Evolutionary conservation across 37 sponge, comb jelly and placozoan genomes (phyloP).

Genomic region (Halisarca cf. caerulea): DNA sequence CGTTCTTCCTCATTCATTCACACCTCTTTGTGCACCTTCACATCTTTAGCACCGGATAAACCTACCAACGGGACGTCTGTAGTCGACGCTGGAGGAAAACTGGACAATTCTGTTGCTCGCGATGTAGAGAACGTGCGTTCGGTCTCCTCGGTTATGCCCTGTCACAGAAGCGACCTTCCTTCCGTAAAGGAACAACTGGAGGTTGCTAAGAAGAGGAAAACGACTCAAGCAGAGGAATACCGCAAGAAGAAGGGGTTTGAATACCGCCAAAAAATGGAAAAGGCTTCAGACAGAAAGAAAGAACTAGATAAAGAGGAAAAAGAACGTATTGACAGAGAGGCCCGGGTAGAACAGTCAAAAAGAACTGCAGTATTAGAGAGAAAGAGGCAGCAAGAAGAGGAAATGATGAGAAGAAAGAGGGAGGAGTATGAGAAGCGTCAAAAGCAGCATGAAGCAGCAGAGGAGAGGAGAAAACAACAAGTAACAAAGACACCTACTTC

Average conservation of each 20-base stretch:
- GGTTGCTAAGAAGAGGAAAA: neutral
- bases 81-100: no score
- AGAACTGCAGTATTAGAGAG: slow-evolving; percentile 5
- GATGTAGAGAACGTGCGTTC: neutral
- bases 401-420: neutral
- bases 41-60: no score
- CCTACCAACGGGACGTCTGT: no score
- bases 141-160: neutral
- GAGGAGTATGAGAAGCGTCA: neutral
- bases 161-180: slow-evolving; percentile 4
- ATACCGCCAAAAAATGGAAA: neutral
- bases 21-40: no score
- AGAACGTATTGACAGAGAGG: neutral
- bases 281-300: neutral
- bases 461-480: neutral
- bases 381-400: slow-evolving; percentile 1
- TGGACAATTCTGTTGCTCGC: neutral
- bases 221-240: neutral
- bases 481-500: neutral
- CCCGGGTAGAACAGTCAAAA: neutral
- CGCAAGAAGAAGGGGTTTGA: neutral
- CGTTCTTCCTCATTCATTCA: no score
- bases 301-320: neutral
- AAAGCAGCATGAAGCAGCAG: neutral
- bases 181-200: neutral